Evolutionary conservation across 2,113 vertebrate genomes (phyloP), one percentile per base, ranked within the genome.

Genomic region (Trematomus loennbergii): DNA sequence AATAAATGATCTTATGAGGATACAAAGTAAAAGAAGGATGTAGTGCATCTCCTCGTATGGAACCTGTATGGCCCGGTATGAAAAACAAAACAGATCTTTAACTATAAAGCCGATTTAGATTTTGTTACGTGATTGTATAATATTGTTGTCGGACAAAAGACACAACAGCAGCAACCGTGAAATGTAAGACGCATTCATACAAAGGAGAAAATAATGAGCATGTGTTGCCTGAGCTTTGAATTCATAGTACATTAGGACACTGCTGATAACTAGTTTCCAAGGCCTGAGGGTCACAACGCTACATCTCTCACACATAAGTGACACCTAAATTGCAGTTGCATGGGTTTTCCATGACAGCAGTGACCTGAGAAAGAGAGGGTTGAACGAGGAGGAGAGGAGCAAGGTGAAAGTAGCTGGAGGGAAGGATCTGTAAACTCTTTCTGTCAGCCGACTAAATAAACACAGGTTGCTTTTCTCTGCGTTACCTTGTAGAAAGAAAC

Each of bases 361-460:
- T n/a, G n/a, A 81, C 33, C 15, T 22, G 64, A 79, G 59, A 69
- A 50, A 79, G 59, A 75, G 52, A 58, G 25, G n/a, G 68, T 50
- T 40, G 46, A 20, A 76, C 48, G 36, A 54, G 29, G 46, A 76
- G 77, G 9, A 18, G 60, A 72, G 3, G 11, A 75, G 22, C 9
- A 22, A 82, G 25, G 45, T 48, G 74, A 63, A 78, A 59, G 73
- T 81, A 79, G 85, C 83, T 63, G 18, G 52, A 86, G 73, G 83
- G 83, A 33, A 68, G 17, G 7, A 65, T 66, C 33, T 45, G 52
- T 46, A 60, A 58, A 25, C 63, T 50, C 29, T 70, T 8, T 80
- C 72, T 74, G 78, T 81, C 70, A 71, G 69, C 46, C 55, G 69
- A 54, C 79, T 75, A 64, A 85, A 70, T 60, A 82, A 87, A 88